Evolutionary conservation across 64 coral and sea anemone species (phyloP), one percentile per base, ranked within the genome.

Genomic region (Pocillopora damicornis): DNA sequence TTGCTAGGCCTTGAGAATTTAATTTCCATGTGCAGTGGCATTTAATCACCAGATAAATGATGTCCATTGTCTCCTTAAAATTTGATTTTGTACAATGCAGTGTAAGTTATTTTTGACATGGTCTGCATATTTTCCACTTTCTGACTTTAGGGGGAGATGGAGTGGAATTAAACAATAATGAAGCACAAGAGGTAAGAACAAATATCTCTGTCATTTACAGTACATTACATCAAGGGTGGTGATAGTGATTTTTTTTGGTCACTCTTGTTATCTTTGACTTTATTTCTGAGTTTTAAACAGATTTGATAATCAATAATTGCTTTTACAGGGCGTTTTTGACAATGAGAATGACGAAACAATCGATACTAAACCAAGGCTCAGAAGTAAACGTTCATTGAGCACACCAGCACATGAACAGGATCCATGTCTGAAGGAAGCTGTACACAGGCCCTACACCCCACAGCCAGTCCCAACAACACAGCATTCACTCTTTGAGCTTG

Each of bases 371-470:
- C 94, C 94, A 25, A 89, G 87, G n/a, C 63, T 90, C 18, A 69
- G 94, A 81, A 86, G 91, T 65, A 93, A 93, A 59, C 82, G 94
- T 10, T 97, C 94, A 20, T 88, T 93, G 37, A 97, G 94, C 37
- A 97, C 94, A 67, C 94, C 94, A 22, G 92, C 79, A 25, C 83
- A 97, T 23, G 77, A 93, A 85, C 76, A 66, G 60, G 86, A 97
- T 22, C 38, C 36, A 15, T 51, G 20, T 30, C 20, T 62, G 1
- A 86, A 86, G 62, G 91, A 97, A 65, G 81, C 84, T 15, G 87
- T 91, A 13, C 94, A 93, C 25, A 75, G 94, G 13, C 83, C 94
- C 2, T 97, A 90, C 68, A 97, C 94, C 35, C 94, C 94, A 17
- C 94, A 97, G 23, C 94, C 94, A 11, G 30, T 62, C 37, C 82